A percentile compares a stretch with the other conserved stretches of the same genome.
Conservation (phyloP, 2,113 vertebrate species). For the Gobio gobio region DNA sequence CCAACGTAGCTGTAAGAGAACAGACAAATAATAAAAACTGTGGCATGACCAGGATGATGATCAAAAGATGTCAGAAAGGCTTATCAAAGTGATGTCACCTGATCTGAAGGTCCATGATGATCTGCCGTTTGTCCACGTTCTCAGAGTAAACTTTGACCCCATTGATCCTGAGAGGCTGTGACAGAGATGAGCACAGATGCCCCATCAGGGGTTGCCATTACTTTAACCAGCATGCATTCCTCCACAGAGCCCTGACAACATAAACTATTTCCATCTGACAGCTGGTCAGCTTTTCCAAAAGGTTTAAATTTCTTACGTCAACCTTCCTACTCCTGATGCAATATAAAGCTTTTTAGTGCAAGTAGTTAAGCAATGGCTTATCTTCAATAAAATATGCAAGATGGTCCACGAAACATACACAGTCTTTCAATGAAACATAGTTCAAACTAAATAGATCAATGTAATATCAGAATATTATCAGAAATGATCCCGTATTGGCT, state of each 20-base stretch:
- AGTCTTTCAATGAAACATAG: not conserved
- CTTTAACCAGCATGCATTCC: constrained; percentile 31
- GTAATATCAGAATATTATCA: not conserved
- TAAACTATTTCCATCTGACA: constrained; percentile 49
- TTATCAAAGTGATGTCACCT: constrained; percentile 75
- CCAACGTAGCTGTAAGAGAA: constrained; percentile 86
- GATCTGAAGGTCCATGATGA: constrained; percentile 97
- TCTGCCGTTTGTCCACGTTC: constrained; percentile 97
- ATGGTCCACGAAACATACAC: not conserved
- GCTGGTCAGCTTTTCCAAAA: constrained; percentile 38
- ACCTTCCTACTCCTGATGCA: not conserved
- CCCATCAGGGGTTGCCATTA: constrained; percentile 4
- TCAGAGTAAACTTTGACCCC: constrained; percentile 98
- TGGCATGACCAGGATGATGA: not conserved
- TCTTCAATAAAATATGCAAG: not conserved
- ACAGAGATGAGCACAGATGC: constrained; percentile 46
- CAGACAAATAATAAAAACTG: constrained; percentile 8
- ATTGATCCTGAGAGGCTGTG: constrained; percentile 92
- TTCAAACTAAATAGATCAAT: not conserved
- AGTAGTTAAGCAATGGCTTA: not conserved
- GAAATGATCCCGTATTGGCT: not conserved
- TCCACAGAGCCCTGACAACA: constrained; percentile 11
- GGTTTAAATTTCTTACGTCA: constrained; percentile 12
- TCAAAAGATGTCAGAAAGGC: not conserved
- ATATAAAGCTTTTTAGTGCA: not conserved